Evolutionary conservation across 2,888 invertebrate species (phyloP).

Genomic region (Bimastos eiseni): DNA sequence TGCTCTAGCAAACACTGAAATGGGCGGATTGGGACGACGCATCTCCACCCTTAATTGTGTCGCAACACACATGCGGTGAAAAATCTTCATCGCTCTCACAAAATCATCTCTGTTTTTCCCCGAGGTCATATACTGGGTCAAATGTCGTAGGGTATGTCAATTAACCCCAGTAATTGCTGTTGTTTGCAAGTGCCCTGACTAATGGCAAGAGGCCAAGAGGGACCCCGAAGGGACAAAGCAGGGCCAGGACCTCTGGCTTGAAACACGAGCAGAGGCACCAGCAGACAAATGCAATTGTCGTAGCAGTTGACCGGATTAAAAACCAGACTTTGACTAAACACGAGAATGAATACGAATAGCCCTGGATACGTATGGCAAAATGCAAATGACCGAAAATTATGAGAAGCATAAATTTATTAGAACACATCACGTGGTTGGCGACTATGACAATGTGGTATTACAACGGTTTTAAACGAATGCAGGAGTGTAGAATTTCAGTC

Average conservation of each 20-base stretch:
- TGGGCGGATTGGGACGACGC: no score
- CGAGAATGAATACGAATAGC: background rate
- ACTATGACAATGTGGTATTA: background rate
- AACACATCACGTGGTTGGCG: background rate
- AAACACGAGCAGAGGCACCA: background rate
- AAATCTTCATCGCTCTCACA: background rate
- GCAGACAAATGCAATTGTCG: background rate
- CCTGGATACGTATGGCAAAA: no score
- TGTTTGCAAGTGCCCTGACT: background rate
- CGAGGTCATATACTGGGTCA: background rate
- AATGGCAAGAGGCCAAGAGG: background rate
- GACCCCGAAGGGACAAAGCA: background rate
- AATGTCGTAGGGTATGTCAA: background rate
- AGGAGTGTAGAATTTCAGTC: background rate
- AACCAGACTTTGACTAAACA: background rate
- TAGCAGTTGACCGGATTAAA: background rate
- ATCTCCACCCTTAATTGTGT: no score
- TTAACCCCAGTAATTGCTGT: background rate
- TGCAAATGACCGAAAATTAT: background rate
- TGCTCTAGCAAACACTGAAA: no score
- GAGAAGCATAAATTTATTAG: background rate
- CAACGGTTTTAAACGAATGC: background rate
- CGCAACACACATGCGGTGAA: no score
- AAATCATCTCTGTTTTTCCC: background rate
- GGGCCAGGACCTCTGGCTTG: background rate